Base-by-base conservation (phyloP, 2,888 invertebrate genomes). In the Carabus problematicus region DNA sequence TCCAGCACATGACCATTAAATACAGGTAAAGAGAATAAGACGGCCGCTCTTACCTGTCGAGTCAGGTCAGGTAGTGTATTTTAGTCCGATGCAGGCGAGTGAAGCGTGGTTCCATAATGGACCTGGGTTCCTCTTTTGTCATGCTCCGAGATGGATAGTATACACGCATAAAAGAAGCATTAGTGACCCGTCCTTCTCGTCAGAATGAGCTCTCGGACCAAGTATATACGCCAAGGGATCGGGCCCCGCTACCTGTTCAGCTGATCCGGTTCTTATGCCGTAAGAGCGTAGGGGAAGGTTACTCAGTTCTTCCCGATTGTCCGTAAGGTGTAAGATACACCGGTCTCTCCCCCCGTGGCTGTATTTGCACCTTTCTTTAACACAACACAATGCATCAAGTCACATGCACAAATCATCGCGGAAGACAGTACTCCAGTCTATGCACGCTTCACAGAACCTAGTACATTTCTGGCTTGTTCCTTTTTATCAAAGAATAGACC, bases 341-440 rank as follows among this genome's bases (percentile, higher is more conserved):
- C 56, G 39, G 45, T 56, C 45, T 56, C 40, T n/a, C n/a, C n/a
- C n/a, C n/a, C n/a, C n/a, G n/a, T n/a, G n/a, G n/a, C 56, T 19
- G 56, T 71, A 71, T 72, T 71, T 71, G 71, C 70, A 66, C 70
- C 64, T 71, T 70, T 71, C 64, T 58, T 62, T 42, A 54, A 60
- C n/a, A 43, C n/a, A n/a, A n/a, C n/a, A 66, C 70, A 72, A 72
- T 62, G 62, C 71, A 55, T 29, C 68, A 70, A 71, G 72, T 72
- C 72, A 71, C 71, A 71, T 70, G 71, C 70, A 72, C 70, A 72
- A 72, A 71, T 71, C 70, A 71, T 70, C 71, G 19, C 71, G 61
- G 58, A 66, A 67, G 60, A 66, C 61, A 70, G 43, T 67, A 41
- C 60, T 47, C 62, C 29, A 49, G 9, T 14, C 12, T 54, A 64